Evolutionary conservation across 2,113 vertebrate genomes (phyloP).

Genomic region (Bambusicola thoracicus): DNA sequence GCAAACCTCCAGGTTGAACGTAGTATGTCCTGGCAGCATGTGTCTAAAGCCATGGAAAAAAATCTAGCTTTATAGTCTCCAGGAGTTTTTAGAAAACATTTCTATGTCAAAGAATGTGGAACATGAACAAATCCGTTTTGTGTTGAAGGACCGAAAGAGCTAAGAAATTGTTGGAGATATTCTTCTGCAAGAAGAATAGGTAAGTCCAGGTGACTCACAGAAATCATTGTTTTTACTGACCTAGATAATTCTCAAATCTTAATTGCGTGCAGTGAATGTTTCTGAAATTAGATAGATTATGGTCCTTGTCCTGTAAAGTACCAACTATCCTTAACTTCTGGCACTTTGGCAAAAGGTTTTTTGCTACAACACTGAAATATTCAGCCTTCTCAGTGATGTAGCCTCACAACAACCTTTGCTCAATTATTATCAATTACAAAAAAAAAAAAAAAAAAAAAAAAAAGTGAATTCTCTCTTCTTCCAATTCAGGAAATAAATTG

Average conservation of each 20-base stretch:
- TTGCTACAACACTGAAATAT: not conserved
- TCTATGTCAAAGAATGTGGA: not conserved
- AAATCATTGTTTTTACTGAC: not conserved
- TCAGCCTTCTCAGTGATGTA: not conserved
- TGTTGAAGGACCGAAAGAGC: not conserved
- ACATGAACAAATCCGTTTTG: not conserved
- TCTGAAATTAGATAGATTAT: not conserved
- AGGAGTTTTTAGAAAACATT: not conserved
- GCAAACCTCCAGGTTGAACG: rapidly evolving
- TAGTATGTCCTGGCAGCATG: not conserved
- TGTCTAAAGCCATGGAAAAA: not conserved
- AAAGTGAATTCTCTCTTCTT: not conserved
- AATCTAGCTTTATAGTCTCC: not conserved
- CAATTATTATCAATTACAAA: not conserved
- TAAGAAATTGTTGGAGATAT: not conserved
- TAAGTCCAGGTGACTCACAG: not conserved
- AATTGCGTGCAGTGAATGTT: not conserved
- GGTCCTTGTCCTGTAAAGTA: not conserved
- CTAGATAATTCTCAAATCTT: not conserved
- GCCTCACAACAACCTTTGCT: not conserved
- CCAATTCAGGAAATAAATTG: not conserved
- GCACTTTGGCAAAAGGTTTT: not conserved
- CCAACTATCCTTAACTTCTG: not conserved
- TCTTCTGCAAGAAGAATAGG: not conserved
- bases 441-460: not conserved